Evolutionary conservation across 2,888 invertebrate species (phyloP).

Genomic region (Odontocerum albicorne): DNA sequence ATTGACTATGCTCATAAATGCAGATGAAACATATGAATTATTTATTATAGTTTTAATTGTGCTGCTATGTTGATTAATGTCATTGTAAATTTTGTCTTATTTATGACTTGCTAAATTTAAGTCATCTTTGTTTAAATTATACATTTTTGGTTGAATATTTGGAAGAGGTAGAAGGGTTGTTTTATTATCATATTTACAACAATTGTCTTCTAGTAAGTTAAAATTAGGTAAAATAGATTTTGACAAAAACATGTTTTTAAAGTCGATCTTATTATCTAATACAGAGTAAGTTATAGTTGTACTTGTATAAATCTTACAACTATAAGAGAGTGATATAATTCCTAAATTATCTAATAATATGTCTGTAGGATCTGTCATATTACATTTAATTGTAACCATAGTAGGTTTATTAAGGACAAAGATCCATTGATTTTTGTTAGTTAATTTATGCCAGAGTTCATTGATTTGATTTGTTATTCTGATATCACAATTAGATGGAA

Average conservation of each 20-base stretch:
- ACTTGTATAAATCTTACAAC: constrained; percentile 7
- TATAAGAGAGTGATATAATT: not conserved
- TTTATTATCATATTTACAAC: too few relatives aligned
- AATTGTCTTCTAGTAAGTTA: constrained; percentile 2
- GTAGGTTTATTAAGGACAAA: constrained; percentile 1
- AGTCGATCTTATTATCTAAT: too few relatives aligned
- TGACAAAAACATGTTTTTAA: constrained; percentile 1
- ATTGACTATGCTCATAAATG: too few relatives aligned
- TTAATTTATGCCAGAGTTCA: constrained; percentile 14
- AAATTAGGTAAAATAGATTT: not conserved
- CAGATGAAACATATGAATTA: too few relatives aligned
- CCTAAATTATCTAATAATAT: constrained; percentile 1
- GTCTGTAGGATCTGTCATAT: not conserved
- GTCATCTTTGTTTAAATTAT: too few relatives aligned
- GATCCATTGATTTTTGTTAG: constrained; percentile 9
- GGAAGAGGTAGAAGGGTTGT: too few relatives aligned
- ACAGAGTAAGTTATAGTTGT: too few relatives aligned
- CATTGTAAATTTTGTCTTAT: constrained; percentile 1
- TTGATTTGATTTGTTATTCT: constrained; percentile 3
- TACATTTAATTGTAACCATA: constrained; percentile 4
- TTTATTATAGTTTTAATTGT: too few relatives aligned
- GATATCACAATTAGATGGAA: constrained; percentile 1
- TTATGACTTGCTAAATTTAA: too few relatives aligned
- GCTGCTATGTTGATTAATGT: not conserved
- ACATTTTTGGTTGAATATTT: too few relatives aligned